These are phyloP conservation scores for Entomobrya multifasciata DNA, from an alignment of 2,888 invertebrate genomes.

Conservation along the genomic window DNA sequence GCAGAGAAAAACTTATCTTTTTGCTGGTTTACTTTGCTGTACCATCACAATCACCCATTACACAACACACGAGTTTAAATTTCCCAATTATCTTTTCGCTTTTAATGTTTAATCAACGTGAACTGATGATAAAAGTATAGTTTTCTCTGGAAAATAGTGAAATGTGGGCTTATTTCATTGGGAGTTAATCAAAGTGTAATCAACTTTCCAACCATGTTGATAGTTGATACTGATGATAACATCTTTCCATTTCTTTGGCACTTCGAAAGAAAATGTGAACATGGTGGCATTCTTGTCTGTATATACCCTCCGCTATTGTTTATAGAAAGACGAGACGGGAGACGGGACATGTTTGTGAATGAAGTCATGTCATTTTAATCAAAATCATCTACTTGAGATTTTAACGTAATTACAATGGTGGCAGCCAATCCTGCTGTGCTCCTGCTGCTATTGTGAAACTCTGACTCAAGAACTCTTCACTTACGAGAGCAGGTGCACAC, in stretches of 20 bases:
- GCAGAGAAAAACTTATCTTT: no score
- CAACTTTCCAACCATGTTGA: no score
- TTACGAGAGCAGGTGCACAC: neutral
- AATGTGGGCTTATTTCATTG: conserved; percentile 53
- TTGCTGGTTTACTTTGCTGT: no score
- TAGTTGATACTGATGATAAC: conserved; percentile 51
- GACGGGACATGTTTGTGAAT: neutral
- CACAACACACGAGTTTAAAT: neutral
- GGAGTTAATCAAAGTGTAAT: conserved; percentile 65
- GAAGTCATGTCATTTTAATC: conserved; percentile 31
- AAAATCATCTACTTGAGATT: neutral
- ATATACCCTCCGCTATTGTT: neutral
- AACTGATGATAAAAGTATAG: neutral
- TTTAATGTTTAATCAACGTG: neutral
- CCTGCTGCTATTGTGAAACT: neutral
- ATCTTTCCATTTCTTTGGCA: conserved; percentile 42
- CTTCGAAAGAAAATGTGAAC: neutral
- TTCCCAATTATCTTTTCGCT: neutral
- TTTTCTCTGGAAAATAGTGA: no score
- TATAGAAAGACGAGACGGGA: neutral
- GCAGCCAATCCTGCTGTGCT: neutral
- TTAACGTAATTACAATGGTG: neutral
- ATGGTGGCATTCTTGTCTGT: neutral
- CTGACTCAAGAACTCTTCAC: neutral
- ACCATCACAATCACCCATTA: no score